Evolutionary conservation across 2,888 invertebrate species (phyloP), one percentile per base, ranked within the genome.

Genomic region (Rapana venosa): DNA sequence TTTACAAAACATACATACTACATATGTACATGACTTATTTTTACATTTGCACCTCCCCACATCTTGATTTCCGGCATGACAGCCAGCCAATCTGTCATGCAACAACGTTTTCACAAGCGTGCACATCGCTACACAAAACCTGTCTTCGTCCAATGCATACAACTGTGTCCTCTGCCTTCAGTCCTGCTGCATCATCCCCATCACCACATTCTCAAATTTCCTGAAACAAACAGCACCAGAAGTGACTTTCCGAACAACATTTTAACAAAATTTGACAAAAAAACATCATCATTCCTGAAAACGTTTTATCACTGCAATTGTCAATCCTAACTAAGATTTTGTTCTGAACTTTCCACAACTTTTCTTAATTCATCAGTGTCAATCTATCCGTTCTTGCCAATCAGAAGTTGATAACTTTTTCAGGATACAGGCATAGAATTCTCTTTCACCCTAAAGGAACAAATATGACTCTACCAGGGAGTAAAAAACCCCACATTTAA

Each of bases 151-250:
- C 74, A 74, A 0, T 15, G 87, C 1, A 47, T n/a, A 47, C 17
- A 32, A 20, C 32, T 17, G 2, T 35, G n/a, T 35, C 17, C 1
- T 47, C 81, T 26, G 22, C 1, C 77, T 22, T 91, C 88, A 93
- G 90, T 95, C 94, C 87, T 94, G 93, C 86, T 93, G 93, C 94
- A 94, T 95, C 95, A 96, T 96, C 17, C 94, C 94, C 36, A 93
- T 92, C 84, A 96, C 96, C 58, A 95, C 93, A 90, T 94, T 94
- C 91, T 95, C 95, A 94, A 96, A 96, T 81, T 93, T 91, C 90
- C 95, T 96, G 94, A 66, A 94, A 94, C 89, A 91, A n/a, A 61
- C 93, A 91, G 90, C 90, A 87, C 17, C 86, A 90, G 30, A 77
- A 81, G 13, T 17, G 66, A 17, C 66, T 66, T 66, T 66, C 66